These are phyloP conservation scores for Aromia moschata DNA, from an alignment of 2,888 invertebrate genomes.

Conservation along the genomic window DNA sequence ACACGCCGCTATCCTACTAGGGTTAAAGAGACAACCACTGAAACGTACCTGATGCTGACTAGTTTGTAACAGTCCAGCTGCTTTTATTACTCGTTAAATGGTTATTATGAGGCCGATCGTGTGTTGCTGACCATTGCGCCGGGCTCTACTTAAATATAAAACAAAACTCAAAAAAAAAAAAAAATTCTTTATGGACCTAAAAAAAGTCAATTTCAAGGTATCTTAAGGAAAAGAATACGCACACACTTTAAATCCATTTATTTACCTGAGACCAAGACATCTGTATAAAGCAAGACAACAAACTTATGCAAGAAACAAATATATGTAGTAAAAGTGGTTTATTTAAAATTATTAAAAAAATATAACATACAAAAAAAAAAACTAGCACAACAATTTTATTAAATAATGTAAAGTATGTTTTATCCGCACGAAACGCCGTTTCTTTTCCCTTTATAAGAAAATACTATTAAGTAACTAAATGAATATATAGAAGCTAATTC, in stretches of 20 bases:
- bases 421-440: conserved; percentile 9
- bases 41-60: too few species aligned
- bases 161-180: too few species aligned
- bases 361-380: conserved; percentile 26
- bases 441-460: conserved; percentile 40
- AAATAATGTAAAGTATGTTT: conserved; percentile 5
- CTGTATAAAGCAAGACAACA: background rate
- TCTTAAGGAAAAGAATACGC: too few species aligned
- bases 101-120: too few species aligned
- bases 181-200: too few species aligned
- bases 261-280: background rate
- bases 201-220: too few species aligned
- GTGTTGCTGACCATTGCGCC: too few species aligned
- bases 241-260: background rate
- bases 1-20: too few species aligned
- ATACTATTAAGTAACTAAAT: conserved; percentile 38
- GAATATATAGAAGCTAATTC: conserved; percentile 26
- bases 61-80: too few species aligned
- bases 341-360: conserved; percentile 17
- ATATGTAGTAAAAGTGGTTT: conserved; percentile 8
- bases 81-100: too few species aligned
- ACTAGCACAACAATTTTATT: conserved; percentile 17
- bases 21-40: too few species aligned
- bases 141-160: too few species aligned
- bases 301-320: conserved; percentile 2